Conservation (phyloP, 1,140 invertebrate genomes). For the Sitobion miscanthi region DNA sequence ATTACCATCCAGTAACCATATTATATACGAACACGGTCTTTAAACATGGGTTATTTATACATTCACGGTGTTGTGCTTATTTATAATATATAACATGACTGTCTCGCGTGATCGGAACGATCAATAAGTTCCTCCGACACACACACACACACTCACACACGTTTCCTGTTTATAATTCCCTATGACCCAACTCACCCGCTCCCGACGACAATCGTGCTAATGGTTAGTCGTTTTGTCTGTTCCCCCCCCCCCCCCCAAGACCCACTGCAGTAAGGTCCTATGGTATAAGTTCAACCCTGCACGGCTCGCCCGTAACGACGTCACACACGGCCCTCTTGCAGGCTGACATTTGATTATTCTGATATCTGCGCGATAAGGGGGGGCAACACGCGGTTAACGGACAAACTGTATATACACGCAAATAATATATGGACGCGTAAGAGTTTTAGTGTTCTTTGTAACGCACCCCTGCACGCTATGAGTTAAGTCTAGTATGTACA, state of each 20-base stretch:
- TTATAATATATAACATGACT: not conserved
- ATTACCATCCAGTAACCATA: conserved; percentile 27
- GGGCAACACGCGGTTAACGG: not conserved
- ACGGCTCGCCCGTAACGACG: not conserved
- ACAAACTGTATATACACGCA: not conserved
- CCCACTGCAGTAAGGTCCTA: too few relatives aligned
- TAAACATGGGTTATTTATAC: conserved; percentile 33
- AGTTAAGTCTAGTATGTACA: not conserved
- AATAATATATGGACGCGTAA: not conserved
- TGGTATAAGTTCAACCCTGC: not conserved
- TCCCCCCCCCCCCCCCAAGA: not conserved
- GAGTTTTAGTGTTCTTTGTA: conserved; percentile 5
- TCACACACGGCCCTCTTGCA: not conserved
- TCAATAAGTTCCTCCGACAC: conserved; percentile 19
- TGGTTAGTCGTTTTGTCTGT: conserved; percentile 13
- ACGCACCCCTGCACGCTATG: not conserved
- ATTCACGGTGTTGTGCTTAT: conserved; percentile 4
- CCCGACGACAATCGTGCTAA: conserved; percentile 40
- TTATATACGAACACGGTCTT: not conserved
- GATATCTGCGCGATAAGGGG: not conserved
- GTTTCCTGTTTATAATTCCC: conserved; percentile 6
- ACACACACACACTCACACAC: not conserved
- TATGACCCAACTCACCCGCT: not conserved
- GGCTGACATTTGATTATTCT: not conserved
- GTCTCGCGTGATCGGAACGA: conserved; percentile 45